phyloP scores from a whole-genome alignment of 2,797 vertebrate genomes.

The Pelochelys cantorii region DNA sequence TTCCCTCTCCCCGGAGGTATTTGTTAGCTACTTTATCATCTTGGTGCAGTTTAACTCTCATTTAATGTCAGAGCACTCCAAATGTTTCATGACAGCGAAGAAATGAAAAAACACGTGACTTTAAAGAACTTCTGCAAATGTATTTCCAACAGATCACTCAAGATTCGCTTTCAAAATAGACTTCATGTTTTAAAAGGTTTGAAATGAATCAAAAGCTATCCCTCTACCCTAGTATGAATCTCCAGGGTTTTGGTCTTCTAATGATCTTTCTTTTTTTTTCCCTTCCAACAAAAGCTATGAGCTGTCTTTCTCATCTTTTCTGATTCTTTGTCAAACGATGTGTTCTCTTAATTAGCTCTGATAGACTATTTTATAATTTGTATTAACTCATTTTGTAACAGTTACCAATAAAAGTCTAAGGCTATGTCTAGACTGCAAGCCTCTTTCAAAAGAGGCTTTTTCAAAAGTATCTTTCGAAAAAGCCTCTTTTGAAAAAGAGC shows the following conservation, averaged over 20 bases:
- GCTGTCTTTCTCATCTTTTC: background rate
- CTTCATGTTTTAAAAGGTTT: fast-evolving
- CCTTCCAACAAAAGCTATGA: background rate
- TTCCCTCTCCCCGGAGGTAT: background rate
- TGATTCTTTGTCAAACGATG: background rate
- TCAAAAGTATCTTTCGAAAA: too few relatives aligned
- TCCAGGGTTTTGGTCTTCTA: background rate
- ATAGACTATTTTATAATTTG: background rate
- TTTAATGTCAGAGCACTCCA: background rate
- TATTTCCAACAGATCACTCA: fast-evolving
- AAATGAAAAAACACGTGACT: background rate
- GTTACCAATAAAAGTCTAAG: fast-evolving
- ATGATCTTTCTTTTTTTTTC: background rate
- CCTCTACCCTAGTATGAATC: background rate
- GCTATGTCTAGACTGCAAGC: too few relatives aligned
- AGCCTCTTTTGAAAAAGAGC: too few relatives aligned
- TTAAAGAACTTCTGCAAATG: background rate
- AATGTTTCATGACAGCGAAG: background rate
- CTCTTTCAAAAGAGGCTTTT: too few relatives aligned
- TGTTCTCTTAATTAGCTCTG: background rate
- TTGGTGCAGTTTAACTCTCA: background rate
- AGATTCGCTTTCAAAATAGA: background rate
- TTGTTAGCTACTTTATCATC: background rate
- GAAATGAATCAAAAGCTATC: background rate
- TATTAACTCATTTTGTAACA: background rate